Base-by-base conservation (phyloP, 2,113 vertebrate species). In the Ciconia stormi region DNA sequence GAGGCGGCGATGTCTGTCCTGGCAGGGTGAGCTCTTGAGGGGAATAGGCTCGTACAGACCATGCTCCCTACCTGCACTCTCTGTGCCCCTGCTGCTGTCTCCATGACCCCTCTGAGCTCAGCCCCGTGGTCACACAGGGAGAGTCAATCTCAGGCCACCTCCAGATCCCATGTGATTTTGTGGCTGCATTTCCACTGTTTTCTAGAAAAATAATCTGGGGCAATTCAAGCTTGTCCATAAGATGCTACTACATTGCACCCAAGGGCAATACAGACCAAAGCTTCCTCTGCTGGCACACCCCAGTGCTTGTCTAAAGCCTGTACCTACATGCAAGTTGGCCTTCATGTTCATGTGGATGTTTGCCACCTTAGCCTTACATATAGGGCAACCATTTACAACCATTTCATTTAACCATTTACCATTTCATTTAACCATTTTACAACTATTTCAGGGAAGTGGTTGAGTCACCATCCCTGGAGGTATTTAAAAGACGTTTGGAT, bases 1-100 rank as follows among this genome's bases (percentile, higher is more conserved):
- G 50, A 4, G 7, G 58, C 0, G 1, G 34, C 78, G 36, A 36
- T 17, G 40, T 55, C n/a, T 0, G 2, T 69, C 36, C 40, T 22
- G 47, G 47, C 42, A 82, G 26, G 17, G 2, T 4, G 36, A 85
- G 59, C 36, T 84, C 27, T 11, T 23, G 49, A 56, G 16, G 25
- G 0, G 0, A 69, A 53, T 1, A 42, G 47, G 23, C 32, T 72
- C 10, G 25, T 3, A 16, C 11, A 52, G 1, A 42, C 27, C 21
- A 13, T 16, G 26, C 23, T 62, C 34, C 50, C 34, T 7, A 53
- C 16, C 26, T 42, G 29, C 36, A 58, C 32, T 10, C 40, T 36
- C 42, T 61, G 70, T 34, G 67, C 13, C 20, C 21, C 77, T 63
- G 47, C 73, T 69, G 47, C 58, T 11, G 4, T 5, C 29, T 50